These are phyloP conservation scores for Hipposideros larvatus DNA, from an alignment of 2,797 vertebrate species.

Conservation along the genomic window DNA sequence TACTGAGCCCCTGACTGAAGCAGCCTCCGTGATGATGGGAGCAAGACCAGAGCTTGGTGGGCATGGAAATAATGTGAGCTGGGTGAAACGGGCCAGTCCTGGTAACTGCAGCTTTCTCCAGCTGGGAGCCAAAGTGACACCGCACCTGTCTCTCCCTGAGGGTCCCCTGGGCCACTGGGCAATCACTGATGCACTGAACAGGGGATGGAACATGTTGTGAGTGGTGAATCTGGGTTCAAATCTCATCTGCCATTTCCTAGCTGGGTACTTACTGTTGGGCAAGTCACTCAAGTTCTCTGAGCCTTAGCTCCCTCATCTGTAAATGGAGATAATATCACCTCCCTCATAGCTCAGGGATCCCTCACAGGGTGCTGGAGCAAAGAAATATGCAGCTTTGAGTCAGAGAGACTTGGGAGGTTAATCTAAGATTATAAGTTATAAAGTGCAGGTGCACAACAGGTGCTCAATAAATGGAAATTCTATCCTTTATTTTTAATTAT, in stretches of 20 bases:
- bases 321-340: not conserved
- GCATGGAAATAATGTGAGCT: constrained; percentile 26
- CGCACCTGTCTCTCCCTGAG: not conserved
- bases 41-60: constrained; percentile 72
- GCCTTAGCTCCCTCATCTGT: not conserved
- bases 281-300: not conserved
- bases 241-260: constrained; percentile 10
- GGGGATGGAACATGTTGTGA: not conserved
- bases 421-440: constrained; percentile 27
- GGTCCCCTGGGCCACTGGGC: not conserved
- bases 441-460: not conserved
- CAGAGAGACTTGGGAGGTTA: not conserved
- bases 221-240: constrained; percentile 13
- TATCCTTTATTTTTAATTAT: constrained; percentile 12
- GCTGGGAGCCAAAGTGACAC: not conserved
- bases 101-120: not conserved
- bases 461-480: constrained; percentile 12
- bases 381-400: not conserved
- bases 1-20: constrained; percentile 77
- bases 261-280: not conserved
- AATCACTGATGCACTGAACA: not conserved
- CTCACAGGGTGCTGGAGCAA: not conserved
- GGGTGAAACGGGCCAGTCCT: constrained; percentile 29
- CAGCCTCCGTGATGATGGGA: constrained; percentile 60
- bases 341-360: not conserved